Evolutionary conservation across 2,113 vertebrate species (phyloP).

Genomic region (Gallinago undulata): DNA sequence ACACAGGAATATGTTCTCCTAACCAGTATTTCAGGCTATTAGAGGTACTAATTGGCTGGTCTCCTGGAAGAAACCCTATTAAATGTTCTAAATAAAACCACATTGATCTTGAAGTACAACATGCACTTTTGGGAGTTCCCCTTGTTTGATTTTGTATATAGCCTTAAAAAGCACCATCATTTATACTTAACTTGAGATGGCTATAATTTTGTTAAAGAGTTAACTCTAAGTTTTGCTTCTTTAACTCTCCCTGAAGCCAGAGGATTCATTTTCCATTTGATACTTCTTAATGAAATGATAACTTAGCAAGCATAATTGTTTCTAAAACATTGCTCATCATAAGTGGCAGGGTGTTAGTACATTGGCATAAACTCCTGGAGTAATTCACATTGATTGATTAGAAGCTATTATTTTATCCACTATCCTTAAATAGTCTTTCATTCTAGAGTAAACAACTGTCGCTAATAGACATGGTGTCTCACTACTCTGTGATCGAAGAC

Average conservation of each 20-base stretch:
- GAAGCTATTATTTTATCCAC: slow-evolving; percentile 22
- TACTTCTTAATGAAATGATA: slow-evolving; percentile 49
- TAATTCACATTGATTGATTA: slow-evolving; percentile 47
- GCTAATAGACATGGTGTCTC: slow-evolving; percentile 1
- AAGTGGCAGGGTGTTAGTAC: not conserved
- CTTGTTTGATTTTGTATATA: not conserved
- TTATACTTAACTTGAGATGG: not conserved
- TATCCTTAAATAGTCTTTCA: slow-evolving; percentile 14
- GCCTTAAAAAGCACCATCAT: not conserved
- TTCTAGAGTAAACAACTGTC: not conserved
- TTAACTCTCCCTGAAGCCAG: not conserved
- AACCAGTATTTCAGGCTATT: not conserved
- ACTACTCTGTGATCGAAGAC: not conserved
- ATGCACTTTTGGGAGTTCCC: not conserved
- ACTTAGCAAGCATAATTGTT: slow-evolving; percentile 32
- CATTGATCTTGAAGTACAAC: not conserved
- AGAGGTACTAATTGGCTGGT: not conserved
- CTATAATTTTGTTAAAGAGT: not conserved
- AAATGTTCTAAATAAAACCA: not conserved
- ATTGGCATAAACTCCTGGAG: slow-evolving; percentile 1
- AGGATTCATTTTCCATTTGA: not conserved
- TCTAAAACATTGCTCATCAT: slow-evolving; percentile 19
- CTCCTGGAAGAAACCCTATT: not conserved
- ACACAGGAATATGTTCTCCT: not conserved
- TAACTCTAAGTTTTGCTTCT: not conserved